Base-by-base conservation (phyloP, 2,888 invertebrate species). In the Stenichneumon culpator region DNA sequence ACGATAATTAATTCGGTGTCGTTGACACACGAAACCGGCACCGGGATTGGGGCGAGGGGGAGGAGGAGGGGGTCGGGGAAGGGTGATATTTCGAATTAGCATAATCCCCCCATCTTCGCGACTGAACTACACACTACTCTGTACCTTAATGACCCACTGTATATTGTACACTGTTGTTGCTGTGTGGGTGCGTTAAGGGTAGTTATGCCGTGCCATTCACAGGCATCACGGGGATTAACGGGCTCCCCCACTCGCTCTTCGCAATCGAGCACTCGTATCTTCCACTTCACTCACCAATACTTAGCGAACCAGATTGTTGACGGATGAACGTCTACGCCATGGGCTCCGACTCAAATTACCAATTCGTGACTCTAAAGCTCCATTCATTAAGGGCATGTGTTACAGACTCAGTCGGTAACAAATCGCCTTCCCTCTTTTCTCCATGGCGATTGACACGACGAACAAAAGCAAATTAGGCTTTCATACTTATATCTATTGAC, bases 1-100 rank as follows among this genome's bases (percentile, higher is more conserved):
- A 72, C 70, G 80, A 77, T 83, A 80, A 83, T 80, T 70, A 83
- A 83, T 83, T 77, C 80, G 39, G 57, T 80, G 83, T 80, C 79
- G 83, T 80, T 80, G 75, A 83, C 83, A 80, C 65, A 75, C 83
- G 75, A 52, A 72, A 57, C 67, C 72, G 68, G 32, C 70, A 32
- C 50, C 69, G 32, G 47, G 63, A n/a, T 32, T 63, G 39, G 39
- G 39, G 9, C 39, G 2, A 39, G 39, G 39, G 39, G 39, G 9
- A 2, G 39, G 39, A 2, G 39, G 11, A 0, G 39, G 2, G 11
- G 11, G 9, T 9, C 0, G 39, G 7, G 7, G 1, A 9, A 72
- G 70, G 57, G 70, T 83, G 67, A 74, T 65, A 67, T 72, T 79
- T 80, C 47, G 57, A 80, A 84, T 84, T 84, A 80, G 83, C 80